Percentiles rank a stretch among this genome's conserved stretches.
Evolutionary conservation across 1,140 invertebrate species (phyloP).

Genomic region (Panagrolaimus sp.): DNA sequence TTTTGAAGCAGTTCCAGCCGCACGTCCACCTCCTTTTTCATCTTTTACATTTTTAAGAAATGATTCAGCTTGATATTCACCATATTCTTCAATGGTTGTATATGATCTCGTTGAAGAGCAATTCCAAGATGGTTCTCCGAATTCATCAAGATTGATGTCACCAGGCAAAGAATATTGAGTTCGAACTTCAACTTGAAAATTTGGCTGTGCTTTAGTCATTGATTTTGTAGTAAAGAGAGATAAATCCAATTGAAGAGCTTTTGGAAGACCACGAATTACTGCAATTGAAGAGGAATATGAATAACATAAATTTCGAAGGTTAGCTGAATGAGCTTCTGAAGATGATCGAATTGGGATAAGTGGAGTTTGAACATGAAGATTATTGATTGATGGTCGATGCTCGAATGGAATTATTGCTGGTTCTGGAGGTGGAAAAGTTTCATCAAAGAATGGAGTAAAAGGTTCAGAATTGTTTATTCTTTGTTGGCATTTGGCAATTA

Average conservation of each 20-base stretch:
- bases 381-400: conserved; percentile 75
- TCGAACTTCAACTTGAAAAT: conserved; percentile 91
- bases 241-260: conserved; percentile 68
- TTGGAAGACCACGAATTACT: conserved; percentile 70
- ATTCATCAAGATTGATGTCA: conserved; percentile 83
- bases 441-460: conserved; percentile 53
- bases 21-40: conserved; percentile 66
- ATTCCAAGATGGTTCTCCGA: conserved; percentile 76
- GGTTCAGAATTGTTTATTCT: too few species aligned
- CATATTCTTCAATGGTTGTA: conserved; percentile 92
- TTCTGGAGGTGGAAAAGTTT: conserved; percentile 52
- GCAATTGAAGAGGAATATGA: conserved; percentile 95
- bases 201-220: conserved; percentile 92
- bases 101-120: conserved; percentile 87
- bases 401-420: conserved; percentile 63
- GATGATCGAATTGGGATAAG: conserved; percentile 89
- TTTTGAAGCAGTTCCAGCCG: too few species aligned
- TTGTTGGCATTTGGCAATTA: too few species aligned
- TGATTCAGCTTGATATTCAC: conserved; percentile 88
- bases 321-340: conserved; percentile 89
- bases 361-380: conserved; percentile 75
- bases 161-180: conserved; percentile 68
- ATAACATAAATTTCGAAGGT: conserved; percentile 92
- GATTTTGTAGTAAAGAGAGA: conserved; percentile 98
- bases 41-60: conserved; percentile 98